These are phyloP conservation scores for Anguilla obscura DNA, from an alignment of 2,797 vertebrate species.

Conservation along the genomic window DNA sequence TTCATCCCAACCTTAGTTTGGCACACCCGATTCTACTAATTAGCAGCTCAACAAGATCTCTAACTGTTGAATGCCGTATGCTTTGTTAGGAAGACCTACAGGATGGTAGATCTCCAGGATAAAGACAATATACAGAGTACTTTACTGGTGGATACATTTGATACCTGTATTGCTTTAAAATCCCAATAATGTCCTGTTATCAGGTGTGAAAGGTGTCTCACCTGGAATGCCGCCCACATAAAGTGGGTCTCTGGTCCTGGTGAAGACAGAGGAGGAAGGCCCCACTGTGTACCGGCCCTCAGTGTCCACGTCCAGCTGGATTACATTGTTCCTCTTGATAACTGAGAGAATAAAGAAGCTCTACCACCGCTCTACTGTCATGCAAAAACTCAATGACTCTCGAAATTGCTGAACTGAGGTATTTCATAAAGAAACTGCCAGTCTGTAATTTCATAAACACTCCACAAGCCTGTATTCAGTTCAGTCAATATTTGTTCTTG, in stretches of 20 bases:
- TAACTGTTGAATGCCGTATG: too few relatives aligned
- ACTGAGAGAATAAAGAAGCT: conserved; percentile 64
- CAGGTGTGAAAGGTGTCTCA: conserved; percentile 55
- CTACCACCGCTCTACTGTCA: background rate
- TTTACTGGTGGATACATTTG: too few relatives aligned
- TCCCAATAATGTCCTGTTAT: background rate
- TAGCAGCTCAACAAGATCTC: too few relatives aligned
- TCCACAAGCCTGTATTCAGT: background rate
- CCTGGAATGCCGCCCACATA: conserved; percentile 88
- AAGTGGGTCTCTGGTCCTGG: conserved; percentile 67
- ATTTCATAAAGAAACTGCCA: background rate
- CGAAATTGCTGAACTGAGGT: background rate
- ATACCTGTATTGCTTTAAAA: background rate
- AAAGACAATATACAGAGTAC: too few relatives aligned
- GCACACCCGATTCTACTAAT: too few relatives aligned
- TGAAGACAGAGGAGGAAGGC: conserved; percentile 52
- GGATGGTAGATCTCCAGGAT: too few relatives aligned
- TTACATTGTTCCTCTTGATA: conserved; percentile 73
- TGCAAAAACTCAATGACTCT: background rate
- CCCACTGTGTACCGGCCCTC: conserved; percentile 73
- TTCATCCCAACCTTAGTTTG: too few relatives aligned
- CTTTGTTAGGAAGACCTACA: too few relatives aligned
- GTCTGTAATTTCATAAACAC: background rate
- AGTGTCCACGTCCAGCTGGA: conserved; percentile 82
- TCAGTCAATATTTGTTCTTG: background rate